Conservation (phyloP, 2,113 vertebrate genomes). For the Sterrhoptilus dennistouni region DNA sequence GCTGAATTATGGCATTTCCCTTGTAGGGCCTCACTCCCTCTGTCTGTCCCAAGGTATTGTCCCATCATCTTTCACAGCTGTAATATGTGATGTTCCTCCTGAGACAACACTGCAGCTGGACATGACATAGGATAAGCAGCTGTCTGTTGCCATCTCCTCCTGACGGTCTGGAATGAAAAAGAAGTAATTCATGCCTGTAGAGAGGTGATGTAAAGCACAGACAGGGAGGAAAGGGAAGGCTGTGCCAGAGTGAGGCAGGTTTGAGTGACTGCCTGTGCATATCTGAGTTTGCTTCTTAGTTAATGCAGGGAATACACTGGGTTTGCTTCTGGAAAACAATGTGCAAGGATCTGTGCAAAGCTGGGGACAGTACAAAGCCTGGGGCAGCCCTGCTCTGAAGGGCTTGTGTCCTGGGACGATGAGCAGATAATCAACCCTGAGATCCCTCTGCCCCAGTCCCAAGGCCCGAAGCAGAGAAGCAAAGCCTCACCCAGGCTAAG, state of each 20-base stretch:
- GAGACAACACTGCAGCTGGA: not conserved
- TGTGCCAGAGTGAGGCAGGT: not conserved
- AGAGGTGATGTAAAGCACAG: not conserved
- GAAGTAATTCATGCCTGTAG: not conserved
- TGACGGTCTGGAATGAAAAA: not conserved
- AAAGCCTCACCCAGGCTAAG: not conserved
- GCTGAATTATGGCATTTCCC: not conserved
- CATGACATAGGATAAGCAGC: not conserved
- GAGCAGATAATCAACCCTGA: not conserved
- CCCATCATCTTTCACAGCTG: not conserved
- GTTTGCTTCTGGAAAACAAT: not conserved
- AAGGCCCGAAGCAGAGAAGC: not conserved
- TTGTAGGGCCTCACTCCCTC: not conserved
- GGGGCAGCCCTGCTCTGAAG: not conserved
- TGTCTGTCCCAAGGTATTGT: not conserved
- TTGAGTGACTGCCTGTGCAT: not conserved
- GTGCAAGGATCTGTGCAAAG: not conserved
- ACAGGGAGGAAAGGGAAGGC: not conserved
- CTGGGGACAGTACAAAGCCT: not conserved
- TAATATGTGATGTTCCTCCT: not conserved
- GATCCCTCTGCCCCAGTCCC: not conserved
- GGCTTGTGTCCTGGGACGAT: fast-evolving
- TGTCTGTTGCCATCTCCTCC: not conserved
- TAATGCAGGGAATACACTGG: not conserved
- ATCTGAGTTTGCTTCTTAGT: not conserved